Percentiles rank a stretch among this genome's conserved stretches.
phyloP scores from a whole-genome alignment of 1,140 invertebrate genomes.

The Aphelinus atriplicis region DNA sequence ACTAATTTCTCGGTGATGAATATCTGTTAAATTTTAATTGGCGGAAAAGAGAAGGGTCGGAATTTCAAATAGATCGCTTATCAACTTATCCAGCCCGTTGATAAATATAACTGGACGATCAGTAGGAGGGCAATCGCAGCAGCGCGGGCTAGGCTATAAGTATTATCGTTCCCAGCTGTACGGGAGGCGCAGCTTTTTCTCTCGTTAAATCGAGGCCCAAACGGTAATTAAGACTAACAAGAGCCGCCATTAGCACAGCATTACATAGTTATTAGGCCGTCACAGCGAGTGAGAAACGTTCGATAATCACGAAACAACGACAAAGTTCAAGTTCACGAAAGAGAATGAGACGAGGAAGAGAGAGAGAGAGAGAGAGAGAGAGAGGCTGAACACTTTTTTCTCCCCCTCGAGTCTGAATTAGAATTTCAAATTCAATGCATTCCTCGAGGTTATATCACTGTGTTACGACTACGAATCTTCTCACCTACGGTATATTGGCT shows the following conservation, averaged over 20 bases:
- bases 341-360: constrained; percentile 22
- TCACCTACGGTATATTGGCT: too few relatives aligned
- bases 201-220: constrained; percentile 45
- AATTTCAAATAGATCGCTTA: constrained; percentile 15
- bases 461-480: too few relatives aligned
- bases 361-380: not conserved
- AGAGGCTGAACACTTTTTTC: not conserved
- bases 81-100: not conserved
- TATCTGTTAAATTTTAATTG: too few relatives aligned
- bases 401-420: not conserved
- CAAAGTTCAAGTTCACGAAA: constrained; percentile 43
- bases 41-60: not conserved
- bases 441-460: too few relatives aligned
- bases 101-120: not conserved
- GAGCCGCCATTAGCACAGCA: constrained; percentile 51
- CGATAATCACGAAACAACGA: constrained; percentile 42
- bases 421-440: not conserved
- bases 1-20: too few relatives aligned
- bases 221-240: constrained; percentile 50
- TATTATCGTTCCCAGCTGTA: constrained; percentile 4
- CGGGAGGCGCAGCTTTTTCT: not conserved
- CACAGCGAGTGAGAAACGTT: constrained; percentile 45
- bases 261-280: constrained; percentile 52
- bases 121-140: not conserved
- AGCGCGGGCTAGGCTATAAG: not conserved